These are phyloP conservation scores for Boloria euphrosyne DNA, from an alignment of 2,888 invertebrate genomes.

Conservation along the genomic window DNA sequence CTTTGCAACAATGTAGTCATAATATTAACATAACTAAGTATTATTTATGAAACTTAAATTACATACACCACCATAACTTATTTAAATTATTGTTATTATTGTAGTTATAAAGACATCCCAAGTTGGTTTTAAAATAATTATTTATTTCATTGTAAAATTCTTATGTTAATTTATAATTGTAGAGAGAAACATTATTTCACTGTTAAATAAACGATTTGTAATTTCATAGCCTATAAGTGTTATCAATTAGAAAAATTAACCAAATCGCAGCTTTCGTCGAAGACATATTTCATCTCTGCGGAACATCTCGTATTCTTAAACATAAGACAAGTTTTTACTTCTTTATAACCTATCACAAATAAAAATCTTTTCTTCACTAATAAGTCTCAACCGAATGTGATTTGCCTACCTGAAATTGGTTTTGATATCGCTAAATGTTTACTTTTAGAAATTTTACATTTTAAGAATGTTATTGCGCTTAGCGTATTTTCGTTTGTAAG, in stretches of 20 bases:
- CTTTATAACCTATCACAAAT: background rate
- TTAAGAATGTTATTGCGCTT: slow-evolving; percentile 32
- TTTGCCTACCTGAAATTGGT: slow-evolving; percentile 22
- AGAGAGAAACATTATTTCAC: slow-evolving; percentile 6
- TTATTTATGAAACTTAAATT: slow-evolving; percentile 31
- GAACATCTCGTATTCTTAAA: too few relatives aligned
- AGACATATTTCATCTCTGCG: too few relatives aligned
- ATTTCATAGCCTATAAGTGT: too few relatives aligned
- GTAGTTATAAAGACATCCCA: slow-evolving; percentile 5
- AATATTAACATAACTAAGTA: slow-evolving; percentile 39
- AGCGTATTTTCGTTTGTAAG: slow-evolving; percentile 30
- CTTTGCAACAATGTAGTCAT: slow-evolving; percentile 44
- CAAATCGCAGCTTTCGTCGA: too few relatives aligned
- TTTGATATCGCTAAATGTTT: slow-evolving; percentile 9
- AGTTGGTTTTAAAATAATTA: slow-evolving; percentile 3
- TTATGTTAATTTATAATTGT: background rate
- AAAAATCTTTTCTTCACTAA: slow-evolving; percentile 1
- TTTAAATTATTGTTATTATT: slow-evolving; percentile 22
- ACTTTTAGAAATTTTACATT: slow-evolving; percentile 11
- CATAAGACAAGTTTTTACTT: background rate
- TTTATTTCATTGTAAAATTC: background rate
- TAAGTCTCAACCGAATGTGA: slow-evolving; percentile 17
- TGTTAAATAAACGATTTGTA: too few relatives aligned
- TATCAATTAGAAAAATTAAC: too few relatives aligned
- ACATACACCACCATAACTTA: background rate